phyloP scores from a whole-genome alignment of 1,140 invertebrate species.

The Temnothorax longispinosus region DNA sequence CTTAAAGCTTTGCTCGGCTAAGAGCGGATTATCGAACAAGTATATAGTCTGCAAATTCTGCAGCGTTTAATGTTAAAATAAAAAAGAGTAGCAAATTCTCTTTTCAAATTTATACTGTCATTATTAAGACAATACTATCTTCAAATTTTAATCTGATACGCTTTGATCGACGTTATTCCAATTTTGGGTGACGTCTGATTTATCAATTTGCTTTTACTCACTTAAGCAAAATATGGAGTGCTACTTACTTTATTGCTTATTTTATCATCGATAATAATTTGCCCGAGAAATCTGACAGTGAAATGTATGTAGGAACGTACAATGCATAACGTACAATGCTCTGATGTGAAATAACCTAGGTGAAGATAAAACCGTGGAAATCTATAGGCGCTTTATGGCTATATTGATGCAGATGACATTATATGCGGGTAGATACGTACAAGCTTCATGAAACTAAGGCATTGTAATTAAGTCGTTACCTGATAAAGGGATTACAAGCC shows the following conservation, averaged over 20 bases:
- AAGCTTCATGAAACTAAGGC: constrained; percentile 7
- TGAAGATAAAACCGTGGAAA: constrained; percentile 22
- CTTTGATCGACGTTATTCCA: not conserved
- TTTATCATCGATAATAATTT: not conserved
- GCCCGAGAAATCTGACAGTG: not conserved
- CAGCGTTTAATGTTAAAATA: not conserved
- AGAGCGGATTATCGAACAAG: not conserved
- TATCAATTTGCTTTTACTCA: not conserved
- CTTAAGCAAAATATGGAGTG: not conserved
- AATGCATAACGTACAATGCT: not conserved
- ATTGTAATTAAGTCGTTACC: not conserved
- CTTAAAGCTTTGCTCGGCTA: not conserved
- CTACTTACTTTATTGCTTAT: not conserved
- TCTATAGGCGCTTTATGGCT: not conserved
- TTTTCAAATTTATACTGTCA: not conserved
- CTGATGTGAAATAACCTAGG: not conserved
- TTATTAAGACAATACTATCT: not conserved
- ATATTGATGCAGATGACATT: not conserved
- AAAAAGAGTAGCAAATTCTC: not conserved
- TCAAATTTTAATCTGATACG: not conserved
- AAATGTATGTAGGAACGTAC: not conserved
- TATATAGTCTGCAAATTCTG: not conserved
- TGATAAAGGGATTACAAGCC: not conserved
- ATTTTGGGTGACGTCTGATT: not conserved
- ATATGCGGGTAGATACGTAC: not conserved